phyloP scores from a whole-genome alignment of 2,888 invertebrate species.

The Sinotaia quadrata region DNA sequence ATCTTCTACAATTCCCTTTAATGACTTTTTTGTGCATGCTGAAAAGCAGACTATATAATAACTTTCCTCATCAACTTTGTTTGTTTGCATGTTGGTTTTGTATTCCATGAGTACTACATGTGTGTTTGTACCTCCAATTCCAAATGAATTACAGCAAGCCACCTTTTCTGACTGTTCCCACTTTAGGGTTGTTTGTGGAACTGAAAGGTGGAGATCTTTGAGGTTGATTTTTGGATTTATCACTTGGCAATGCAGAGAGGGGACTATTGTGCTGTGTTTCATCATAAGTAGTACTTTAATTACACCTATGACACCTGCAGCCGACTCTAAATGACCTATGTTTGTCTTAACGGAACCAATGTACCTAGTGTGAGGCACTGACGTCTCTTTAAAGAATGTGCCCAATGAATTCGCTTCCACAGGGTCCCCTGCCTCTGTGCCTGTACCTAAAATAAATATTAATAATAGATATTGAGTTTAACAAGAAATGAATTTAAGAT shows the following conservation, averaged over 20 bases:
- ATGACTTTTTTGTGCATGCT: constrained; percentile 8
- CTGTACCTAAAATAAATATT: too few species aligned
- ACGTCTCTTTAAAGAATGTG: constrained; percentile 34
- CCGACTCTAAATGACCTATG: constrained; percentile 52
- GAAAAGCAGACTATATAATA: constrained; percentile 35
- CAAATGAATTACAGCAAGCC: constrained; percentile 48
- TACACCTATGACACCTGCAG: constrained; percentile 49
- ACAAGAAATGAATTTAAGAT: too few species aligned
- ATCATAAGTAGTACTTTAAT: constrained; percentile 55
- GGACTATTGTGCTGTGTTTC: constrained; percentile 45
- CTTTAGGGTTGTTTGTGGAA: constrained; percentile 21
- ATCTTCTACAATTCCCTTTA: constrained; percentile 21
- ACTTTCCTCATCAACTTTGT: not conserved
- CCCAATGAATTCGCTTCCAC: constrained; percentile 51
- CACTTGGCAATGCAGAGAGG: constrained; percentile 42
- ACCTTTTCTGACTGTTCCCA: constrained; percentile 38
- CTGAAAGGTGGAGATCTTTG: constrained; percentile 27
- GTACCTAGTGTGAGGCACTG: constrained; percentile 7
- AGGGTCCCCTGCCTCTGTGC: constrained; percentile 56
- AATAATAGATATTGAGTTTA: too few species aligned
- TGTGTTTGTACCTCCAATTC: constrained; percentile 53
- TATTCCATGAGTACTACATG: constrained; percentile 42
- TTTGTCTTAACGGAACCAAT: constrained; percentile 56
- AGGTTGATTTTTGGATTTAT: constrained; percentile 43
- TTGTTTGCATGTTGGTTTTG: not conserved